phyloP scores from a whole-genome alignment of 2,888 invertebrate genomes.

The Melikaiella ostensackeni region DNA sequence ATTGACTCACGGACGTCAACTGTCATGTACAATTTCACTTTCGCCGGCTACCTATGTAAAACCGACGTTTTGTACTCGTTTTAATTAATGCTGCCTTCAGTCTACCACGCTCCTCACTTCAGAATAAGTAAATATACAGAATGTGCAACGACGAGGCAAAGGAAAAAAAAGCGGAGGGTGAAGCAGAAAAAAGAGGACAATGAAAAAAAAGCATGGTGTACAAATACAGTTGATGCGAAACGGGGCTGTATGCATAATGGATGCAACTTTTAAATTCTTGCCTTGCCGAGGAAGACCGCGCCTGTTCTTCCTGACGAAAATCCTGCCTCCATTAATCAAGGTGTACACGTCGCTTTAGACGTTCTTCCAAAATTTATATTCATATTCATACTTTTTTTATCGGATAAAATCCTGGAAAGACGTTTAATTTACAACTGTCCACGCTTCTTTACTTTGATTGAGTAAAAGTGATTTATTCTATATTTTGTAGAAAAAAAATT shows the following conservation, averaged over 20 bases:
- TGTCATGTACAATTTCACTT: constrained; percentile 54
- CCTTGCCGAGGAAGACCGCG: constrained; percentile 45
- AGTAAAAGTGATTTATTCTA: too few species aligned
- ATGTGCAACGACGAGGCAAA: constrained; percentile 37
- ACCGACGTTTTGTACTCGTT: constrained; percentile 57
- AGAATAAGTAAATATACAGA: constrained; percentile 60
- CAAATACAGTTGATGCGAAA: constrained; percentile 59
- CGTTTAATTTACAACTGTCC: neutral
- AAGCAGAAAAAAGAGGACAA: constrained; percentile 43
- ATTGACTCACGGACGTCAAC: constrained; percentile 50
- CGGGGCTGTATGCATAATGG: constrained; percentile 68
- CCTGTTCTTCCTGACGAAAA: constrained; percentile 27
- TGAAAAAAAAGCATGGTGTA: constrained; percentile 52
- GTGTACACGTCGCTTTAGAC: constrained; percentile 10
- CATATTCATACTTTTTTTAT: constrained; percentile 16
- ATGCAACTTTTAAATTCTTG: constrained; percentile 54
- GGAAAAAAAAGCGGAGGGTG: constrained; percentile 28
- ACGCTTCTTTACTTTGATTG: too few species aligned
- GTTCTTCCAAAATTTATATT: constrained; percentile 22
- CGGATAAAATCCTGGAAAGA: neutral
- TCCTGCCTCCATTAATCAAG: constrained; percentile 35
- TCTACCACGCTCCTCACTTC: constrained; percentile 45
- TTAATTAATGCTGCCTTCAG: constrained; percentile 61
- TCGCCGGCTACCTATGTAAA: constrained; percentile 57
- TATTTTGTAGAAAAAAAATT: too few species aligned